Base-by-base conservation (phyloP, 2,797 vertebrate genomes). In the Botia kubotai region DNA sequence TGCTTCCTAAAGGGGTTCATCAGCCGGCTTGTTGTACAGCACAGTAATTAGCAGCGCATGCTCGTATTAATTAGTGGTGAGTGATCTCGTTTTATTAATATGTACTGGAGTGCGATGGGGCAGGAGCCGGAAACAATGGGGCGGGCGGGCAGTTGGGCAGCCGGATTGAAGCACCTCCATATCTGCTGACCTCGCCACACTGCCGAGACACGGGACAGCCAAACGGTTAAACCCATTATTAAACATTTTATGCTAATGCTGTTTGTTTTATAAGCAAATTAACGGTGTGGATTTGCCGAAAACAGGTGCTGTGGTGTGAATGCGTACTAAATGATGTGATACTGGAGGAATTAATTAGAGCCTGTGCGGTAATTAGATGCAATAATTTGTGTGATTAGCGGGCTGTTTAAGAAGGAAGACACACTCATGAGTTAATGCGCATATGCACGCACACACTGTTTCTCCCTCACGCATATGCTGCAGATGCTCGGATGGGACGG, bases 371-470 rank as follows among this genome's bases (percentile, higher is more conserved):
- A 98, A 98, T 98, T 99, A 97, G 96, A 97, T 94, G 96, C 96
- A 98, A 99, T 99, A 98, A 99, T 98, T 98, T 98, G 96, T 95
- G 96, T 98, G 97, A 99, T 98, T 98, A 99, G 97, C 94, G 92
- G 95, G 95, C 95, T 95, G 95, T 96, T 97, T 96, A 96, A 96
- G 95, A 95, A 96, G 93, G 93, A 95, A 96, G 96, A 96, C 95
- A 95, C 95, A 94, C 93, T 94, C 92, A 94, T 92, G 75, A 74
- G 77, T 0, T 84, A 77, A 79, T 87, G 82, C 83, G 79, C 82
- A 86, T 83, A 86, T 81, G 78, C 81, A 78, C 83, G 23, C 50
- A 71, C 53, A 79, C 57, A 81, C 48, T 26, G 23, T 62, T 36
- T 23, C 19, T 75, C 58, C 55, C 60, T 55, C 73, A 36, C 26